Base-by-base conservation (phyloP, 2,888 invertebrate species). In the Oscheius myriophilus region DNA sequence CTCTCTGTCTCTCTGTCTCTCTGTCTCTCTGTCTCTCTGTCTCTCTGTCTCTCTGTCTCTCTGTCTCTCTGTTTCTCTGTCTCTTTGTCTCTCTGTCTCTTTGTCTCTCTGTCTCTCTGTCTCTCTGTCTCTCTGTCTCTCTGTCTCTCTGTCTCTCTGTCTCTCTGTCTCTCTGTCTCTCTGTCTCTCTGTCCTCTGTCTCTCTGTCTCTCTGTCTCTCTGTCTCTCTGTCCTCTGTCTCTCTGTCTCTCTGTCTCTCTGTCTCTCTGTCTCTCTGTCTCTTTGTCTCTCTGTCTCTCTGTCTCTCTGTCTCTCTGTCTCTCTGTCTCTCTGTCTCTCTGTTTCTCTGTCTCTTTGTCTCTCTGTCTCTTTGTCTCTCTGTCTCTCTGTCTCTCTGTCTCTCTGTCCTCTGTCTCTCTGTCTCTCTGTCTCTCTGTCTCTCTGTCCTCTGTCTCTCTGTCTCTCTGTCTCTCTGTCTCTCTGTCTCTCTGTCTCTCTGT, bases 231-330 rank as follows among this genome's bases (percentile, higher is more conserved):
- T n/a, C n/a, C n/a, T n/a, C n/a, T n/a, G n/a, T n/a, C n/a, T n/a
- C n/a, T n/a, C n/a, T n/a, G n/a, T n/a, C n/a, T 41, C 21, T 18
- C 42, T 18, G 43, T 16, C 57, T 49, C 18, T 12, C 26, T 2
- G 33, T 25, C 49, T 43, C 49, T 59, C 25, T 25, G n/a, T n/a
- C n/a, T 41, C 21, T 18, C 42, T 18, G 43, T 16, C 57, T 49
- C 18, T 12, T 21, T 2, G 33, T 25, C 49, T 43, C 49, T 59
- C 25, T 25, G n/a, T n/a, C n/a, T 41, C 21, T 18, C 42, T 18
- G 43, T 16, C 57, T 49, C 18, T 12, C 26, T 2, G 33, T 25
- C 49, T 43, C 49, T 59, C 25, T 25, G n/a, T n/a, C n/a, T 41
- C 21, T 18, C 42, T 18, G 43, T 16, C 57, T 49, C 18, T 12